Percentiles rank a stretch among this genome's conserved stretches.
Conservation (phyloP, 2,113 vertebrate species). For the Argyrosomus japonicus region DNA sequence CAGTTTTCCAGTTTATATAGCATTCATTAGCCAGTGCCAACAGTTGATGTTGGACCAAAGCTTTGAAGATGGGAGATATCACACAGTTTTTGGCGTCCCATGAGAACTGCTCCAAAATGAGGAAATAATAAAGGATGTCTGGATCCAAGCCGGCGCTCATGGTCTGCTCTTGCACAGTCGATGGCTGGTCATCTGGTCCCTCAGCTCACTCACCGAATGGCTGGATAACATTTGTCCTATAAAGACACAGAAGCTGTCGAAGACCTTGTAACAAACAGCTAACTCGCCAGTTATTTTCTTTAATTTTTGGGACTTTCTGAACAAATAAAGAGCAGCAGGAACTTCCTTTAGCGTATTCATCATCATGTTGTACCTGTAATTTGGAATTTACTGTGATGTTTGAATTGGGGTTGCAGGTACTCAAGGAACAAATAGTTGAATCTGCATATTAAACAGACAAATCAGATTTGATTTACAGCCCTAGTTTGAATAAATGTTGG, state of each 20-base stretch:
- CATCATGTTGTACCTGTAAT: not conserved
- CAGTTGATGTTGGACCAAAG: constrained; percentile 54
- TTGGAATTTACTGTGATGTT: no score
- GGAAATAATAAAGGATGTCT: constrained; percentile 78
- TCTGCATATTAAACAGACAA: no score
- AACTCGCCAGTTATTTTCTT: not conserved
- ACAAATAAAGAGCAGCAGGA: not conserved
- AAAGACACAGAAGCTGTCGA: no score
- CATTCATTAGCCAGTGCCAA: constrained; percentile 64
- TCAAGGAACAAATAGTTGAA: no score
- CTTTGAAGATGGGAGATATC: constrained; percentile 51
- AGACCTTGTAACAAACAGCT: no score
- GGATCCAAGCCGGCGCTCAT: constrained; percentile 28
- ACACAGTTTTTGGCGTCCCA: constrained; percentile 43
- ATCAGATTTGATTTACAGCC: no score
- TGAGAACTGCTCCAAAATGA: constrained; percentile 81
- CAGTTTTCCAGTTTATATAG: constrained; percentile 59
- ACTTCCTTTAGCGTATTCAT: not conserved
- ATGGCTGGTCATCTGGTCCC: constrained; percentile 1
- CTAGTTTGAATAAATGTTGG: not conserved
- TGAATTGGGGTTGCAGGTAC: no score
- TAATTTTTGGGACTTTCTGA: not conserved
- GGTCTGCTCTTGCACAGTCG: constrained; percentile 21
- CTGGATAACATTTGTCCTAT: not conserved
- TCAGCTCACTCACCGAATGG: not conserved